Percentiles rank a stretch among this genome's conserved stretches.
phyloP scores from a whole-genome alignment of 2,888 invertebrate genomes.

The Chrysodeixis includens region DNA sequence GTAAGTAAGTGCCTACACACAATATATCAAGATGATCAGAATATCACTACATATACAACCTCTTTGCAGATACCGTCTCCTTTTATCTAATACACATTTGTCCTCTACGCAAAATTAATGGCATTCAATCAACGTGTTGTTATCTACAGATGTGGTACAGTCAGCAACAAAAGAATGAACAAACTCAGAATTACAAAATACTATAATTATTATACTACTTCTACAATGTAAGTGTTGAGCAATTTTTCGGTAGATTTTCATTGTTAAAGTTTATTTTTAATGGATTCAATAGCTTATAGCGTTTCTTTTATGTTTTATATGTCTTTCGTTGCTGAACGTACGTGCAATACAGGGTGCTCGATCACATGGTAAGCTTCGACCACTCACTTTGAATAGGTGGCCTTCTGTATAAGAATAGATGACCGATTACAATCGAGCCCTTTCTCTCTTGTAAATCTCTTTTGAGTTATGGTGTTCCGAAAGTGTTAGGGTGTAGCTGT shows the following conservation, averaged over 20 bases:
- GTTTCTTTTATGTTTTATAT: no score
- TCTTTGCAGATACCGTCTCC: no score
- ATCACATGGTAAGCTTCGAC: constrained; percentile 54
- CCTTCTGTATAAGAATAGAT: constrained; percentile 55
- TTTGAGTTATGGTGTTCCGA: constrained; percentile 41
- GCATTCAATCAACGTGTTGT: constrained; percentile 30
- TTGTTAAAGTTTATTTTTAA: no score
- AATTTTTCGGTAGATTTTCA: no score
- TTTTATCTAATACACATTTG: constrained; percentile 6
- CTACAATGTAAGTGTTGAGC: no score
- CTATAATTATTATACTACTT: no score
- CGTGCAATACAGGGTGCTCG: constrained; percentile 38
- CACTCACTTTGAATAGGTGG: constrained; percentile 53
- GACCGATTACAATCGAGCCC: constrained; percentile 56
- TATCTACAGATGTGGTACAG: constrained; percentile 34
- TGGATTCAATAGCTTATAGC: no score
- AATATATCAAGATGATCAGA: not conserved
- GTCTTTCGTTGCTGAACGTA: not conserved
- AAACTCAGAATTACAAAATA: no score
- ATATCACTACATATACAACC: not conserved
- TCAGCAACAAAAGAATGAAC: not conserved
- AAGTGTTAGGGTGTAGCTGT: constrained; percentile 9
- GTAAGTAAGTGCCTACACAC: no score
- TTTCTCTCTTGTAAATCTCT: constrained; percentile 48
- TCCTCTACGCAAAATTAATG: constrained; percentile 8